These are phyloP conservation scores for Microcebus griseorufus DNA, from an alignment of 2,113 vertebrate genomes.

Conservation along the genomic window DNA sequence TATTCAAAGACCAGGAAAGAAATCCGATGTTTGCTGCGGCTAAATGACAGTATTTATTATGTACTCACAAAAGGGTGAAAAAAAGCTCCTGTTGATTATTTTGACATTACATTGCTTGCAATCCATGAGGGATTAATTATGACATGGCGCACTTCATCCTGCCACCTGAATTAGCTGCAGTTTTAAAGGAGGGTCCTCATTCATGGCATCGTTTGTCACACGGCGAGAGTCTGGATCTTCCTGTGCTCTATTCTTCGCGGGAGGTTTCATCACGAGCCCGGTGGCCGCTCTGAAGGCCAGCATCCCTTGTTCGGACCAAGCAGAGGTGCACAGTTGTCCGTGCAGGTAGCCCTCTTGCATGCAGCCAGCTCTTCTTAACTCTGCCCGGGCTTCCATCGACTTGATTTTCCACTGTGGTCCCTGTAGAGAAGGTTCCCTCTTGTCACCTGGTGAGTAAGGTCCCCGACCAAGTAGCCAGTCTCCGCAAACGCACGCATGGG, in stretches of 20 bases:
- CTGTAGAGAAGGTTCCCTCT: neutral
- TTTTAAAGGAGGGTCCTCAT: constrained; percentile 77
- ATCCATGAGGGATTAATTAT: constrained; percentile 86
- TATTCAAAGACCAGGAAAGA: constrained; percentile 74
- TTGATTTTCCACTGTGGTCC: neutral
- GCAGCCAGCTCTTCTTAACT: neutral
- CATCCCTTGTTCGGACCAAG: neutral
- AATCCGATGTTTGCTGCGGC: constrained; percentile 52
- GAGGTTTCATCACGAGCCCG: neutral
- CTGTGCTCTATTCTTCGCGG: neutral
- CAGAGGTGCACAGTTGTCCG: fast-evolving
- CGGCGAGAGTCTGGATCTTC: neutral
- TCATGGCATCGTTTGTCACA: constrained; percentile 64
- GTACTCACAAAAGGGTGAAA: constrained; percentile 73
- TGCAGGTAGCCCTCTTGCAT: fast-evolving
- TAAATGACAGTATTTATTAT: constrained; percentile 76
- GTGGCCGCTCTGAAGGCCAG: neutral
- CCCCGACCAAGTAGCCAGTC: too few relatives aligned
- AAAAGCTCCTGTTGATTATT: constrained; percentile 83
- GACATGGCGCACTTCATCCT: constrained; percentile 84
- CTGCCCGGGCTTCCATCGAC: neutral
- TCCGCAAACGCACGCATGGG: neutral
- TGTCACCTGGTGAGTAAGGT: fast-evolving
- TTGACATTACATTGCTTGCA: constrained; percentile 85
- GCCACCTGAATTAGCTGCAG: constrained; percentile 83